These are phyloP conservation scores for Acestrorhynchus altus DNA, from an alignment of 2,797 vertebrate species.

Conservation along the genomic window DNA sequence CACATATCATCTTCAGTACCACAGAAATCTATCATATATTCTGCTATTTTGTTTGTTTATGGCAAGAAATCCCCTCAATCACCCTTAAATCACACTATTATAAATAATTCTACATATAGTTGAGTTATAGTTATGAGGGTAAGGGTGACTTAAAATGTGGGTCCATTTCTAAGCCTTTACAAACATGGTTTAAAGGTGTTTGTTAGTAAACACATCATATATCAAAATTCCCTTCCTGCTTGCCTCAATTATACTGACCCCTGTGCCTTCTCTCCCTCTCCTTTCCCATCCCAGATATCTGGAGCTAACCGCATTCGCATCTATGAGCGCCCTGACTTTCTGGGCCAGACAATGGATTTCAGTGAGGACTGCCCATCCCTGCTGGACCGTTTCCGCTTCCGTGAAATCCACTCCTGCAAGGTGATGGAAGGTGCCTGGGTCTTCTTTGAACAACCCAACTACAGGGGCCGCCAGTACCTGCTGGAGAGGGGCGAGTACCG, in stretches of 20 bases:
- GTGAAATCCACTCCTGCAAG: conserved; percentile 83
- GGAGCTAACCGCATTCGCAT: conserved; percentile 44
- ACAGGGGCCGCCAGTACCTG: conserved; percentile 82
- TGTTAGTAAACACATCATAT: no score
- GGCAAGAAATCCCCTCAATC: no score
- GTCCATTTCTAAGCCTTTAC: no score
- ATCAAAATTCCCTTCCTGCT: neutral
- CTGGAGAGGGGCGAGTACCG: conserved; percentile 82
- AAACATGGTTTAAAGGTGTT: neutral
- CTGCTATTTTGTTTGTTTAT: no score
- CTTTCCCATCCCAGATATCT: conserved; percentile 3
- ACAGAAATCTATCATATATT: no score
- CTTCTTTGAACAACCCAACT: conserved; percentile 85
- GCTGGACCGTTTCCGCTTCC: conserved; percentile 71
- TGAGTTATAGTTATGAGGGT: no score
- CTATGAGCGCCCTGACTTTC: conserved; percentile 49
- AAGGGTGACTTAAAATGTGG: no score
- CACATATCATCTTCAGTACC: no score
- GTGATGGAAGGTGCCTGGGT: conserved; percentile 84
- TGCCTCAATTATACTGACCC: neutral
- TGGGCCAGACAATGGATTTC: conserved; percentile 56
- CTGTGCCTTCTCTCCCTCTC: neutral
- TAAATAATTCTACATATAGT: no score
- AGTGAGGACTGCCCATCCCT: conserved; percentile 54
- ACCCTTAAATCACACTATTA: no score